Evolutionary conservation across 2,113 vertebrate species (phyloP).

Genomic region (Aegithalos caudatus): DNA sequence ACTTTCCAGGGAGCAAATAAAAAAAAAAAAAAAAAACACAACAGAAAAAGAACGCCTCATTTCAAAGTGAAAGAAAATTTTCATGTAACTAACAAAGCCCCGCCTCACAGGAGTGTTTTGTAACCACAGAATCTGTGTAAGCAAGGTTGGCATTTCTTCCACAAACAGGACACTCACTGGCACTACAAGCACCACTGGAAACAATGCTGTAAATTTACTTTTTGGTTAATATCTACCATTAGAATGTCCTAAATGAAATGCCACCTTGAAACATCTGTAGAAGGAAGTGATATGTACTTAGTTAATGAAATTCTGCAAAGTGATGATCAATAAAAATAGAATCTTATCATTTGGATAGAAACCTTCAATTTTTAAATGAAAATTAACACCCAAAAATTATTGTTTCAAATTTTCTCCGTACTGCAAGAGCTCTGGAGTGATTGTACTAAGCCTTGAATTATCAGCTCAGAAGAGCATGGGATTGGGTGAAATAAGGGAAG

Average conservation of each 20-base stretch:
- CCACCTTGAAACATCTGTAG: neutral
- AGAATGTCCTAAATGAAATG: neutral
- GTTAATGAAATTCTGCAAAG: neutral
- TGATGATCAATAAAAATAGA: neutral
- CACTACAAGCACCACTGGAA: neutral
- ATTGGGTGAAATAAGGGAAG: neutral
- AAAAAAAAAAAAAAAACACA: neutral
- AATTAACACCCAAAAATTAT: neutral
- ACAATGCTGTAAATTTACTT: neutral
- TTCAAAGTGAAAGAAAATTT: neutral
- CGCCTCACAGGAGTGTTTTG: neutral
- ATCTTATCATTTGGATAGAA: neutral
- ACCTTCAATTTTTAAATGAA: neutral
- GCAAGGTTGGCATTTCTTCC: neutral
- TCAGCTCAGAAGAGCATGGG: neutral
- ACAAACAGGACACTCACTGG: neutral
- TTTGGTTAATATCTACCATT: neutral
- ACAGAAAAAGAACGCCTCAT: neutral
- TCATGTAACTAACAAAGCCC: neutral
- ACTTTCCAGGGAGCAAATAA: neutral
- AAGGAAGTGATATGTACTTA: neutral
- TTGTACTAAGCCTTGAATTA: neutral
- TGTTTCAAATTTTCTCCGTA: neutral
- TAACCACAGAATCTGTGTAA: neutral
- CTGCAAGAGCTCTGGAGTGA: neutral